Evolutionary conservation across 2,797 vertebrate species (phyloP).

Genomic region (Pangasius djambal): DNA sequence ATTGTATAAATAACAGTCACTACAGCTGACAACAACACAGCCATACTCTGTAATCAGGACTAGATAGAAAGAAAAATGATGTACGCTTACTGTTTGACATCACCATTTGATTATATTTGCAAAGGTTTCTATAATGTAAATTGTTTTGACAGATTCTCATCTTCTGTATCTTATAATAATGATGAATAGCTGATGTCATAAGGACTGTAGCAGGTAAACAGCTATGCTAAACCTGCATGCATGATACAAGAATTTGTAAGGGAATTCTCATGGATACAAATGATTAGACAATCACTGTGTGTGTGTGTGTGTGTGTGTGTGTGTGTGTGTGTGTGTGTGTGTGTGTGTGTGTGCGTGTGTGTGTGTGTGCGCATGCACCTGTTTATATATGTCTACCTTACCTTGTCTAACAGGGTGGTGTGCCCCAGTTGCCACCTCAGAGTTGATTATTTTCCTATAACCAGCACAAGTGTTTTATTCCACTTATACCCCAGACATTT

Average conservation of each 20-base stretch:
- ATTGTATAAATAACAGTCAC: constrained; percentile 55
- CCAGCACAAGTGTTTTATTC: no score
- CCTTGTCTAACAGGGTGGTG: no score
- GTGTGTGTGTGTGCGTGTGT: no score
- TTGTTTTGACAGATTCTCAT: constrained; percentile 42
- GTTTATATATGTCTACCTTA: no score
- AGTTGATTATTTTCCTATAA: no score
- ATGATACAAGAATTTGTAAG: not conserved
- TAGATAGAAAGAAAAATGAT: constrained; percentile 1
- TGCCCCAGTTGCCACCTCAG: no score
- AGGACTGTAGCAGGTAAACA: not conserved
- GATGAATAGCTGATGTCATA: constrained; percentile 31
- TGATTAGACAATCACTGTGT: not conserved
- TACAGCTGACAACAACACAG: constrained; percentile 32
- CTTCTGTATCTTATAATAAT: constrained; percentile 26
- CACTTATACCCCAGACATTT: not conserved
- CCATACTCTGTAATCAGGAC: not conserved
- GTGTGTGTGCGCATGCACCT: no score
- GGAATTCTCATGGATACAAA: not conserved
- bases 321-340: no score
- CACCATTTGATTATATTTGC: constrained; percentile 34
- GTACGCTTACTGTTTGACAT: constrained; percentile 31
- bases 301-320: no score
- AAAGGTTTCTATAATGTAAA: not conserved
- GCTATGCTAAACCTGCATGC: not conserved